These are phyloP conservation scores for Motacilla tschutschensis DNA, from an alignment of 2,113 vertebrate species.

Conservation along the genomic window DNA sequence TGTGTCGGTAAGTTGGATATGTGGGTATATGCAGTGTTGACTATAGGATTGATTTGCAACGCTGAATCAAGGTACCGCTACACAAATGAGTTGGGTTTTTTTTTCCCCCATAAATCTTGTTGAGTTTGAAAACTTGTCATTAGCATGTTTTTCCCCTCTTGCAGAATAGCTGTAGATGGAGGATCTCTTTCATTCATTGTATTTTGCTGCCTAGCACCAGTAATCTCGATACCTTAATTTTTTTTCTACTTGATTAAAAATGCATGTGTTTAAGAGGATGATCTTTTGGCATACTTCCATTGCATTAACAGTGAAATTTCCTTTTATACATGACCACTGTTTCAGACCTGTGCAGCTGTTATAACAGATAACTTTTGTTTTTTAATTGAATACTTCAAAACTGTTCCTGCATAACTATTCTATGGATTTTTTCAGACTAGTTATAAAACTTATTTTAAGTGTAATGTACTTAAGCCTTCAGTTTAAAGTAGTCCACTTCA, in stretches of 20 bases:
- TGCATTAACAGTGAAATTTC: constrained; percentile 83
- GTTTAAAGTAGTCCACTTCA: constrained; percentile 68
- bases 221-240: constrained; percentile 73
- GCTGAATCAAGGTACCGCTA: constrained; percentile 77
- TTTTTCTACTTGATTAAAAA: constrained; percentile 72
- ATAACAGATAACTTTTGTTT: constrained; percentile 75
- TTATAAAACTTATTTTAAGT: constrained; percentile 49
- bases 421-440: constrained; percentile 70
- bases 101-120: background rate
- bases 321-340: constrained; percentile 80
- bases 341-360: constrained; percentile 78
- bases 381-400: constrained; percentile 69
- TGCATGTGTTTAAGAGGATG: constrained; percentile 78
- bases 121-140: constrained; percentile 68
- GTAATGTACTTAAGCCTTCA: constrained; percentile 65
- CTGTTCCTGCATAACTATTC: constrained; percentile 75
- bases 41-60: constrained; percentile 70
- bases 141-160: constrained; percentile 77
- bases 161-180: constrained; percentile 79
- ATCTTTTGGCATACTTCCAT: constrained; percentile 78
- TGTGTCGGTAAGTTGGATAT: constrained; percentile 99
- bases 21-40: constrained; percentile 75
- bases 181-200: constrained; percentile 69
- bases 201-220: constrained; percentile 76
- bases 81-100: constrained; percentile 63